These are phyloP conservation scores for Brassicogethes aeneus DNA, from an alignment of 2,888 invertebrate species.

Conservation along the genomic window DNA sequence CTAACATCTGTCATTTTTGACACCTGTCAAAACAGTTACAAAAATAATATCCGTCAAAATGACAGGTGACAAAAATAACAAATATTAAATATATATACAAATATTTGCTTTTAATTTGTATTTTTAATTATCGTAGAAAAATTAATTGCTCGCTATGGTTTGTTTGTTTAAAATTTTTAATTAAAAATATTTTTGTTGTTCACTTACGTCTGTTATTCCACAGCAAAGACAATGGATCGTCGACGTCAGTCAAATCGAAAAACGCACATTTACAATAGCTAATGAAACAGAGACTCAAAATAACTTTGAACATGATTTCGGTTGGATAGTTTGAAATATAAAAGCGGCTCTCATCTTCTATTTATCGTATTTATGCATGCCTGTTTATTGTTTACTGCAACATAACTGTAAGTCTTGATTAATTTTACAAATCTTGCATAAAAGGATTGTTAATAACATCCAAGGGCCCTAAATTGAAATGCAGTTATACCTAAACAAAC, in stretches of 20 bases:
- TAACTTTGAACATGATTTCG: neutral
- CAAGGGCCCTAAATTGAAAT: neutral
- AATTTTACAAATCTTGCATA: neutral
- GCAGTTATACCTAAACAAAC: neutral
- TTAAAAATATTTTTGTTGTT: no score
- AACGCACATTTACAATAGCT: conserved; percentile 16
- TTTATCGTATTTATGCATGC: neutral
- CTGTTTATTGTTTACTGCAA: neutral
- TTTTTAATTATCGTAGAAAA: no score
- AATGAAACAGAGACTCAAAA: neutral
- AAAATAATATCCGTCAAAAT: no score
- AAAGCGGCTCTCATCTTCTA: neutral
- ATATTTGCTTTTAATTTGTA: no score
- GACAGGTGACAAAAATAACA: no score
- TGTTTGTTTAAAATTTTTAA: no score
- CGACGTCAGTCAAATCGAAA: conserved; percentile 29
- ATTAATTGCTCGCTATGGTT: no score
- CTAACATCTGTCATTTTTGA: no score
- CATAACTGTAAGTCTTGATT: neutral
- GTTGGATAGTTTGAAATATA: neutral
- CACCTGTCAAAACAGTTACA: no score
- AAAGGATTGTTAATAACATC: neutral
- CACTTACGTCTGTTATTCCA: conserved; percentile 17
- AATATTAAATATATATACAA: no score
- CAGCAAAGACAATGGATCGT: conserved; percentile 26